A percentile compares a stretch with the other conserved stretches of the same genome.
These are phyloP conservation scores for Pelodiscus sinensis DNA, from an alignment of 2,113 vertebrate genomes.

Conservation along the genomic window DNA sequence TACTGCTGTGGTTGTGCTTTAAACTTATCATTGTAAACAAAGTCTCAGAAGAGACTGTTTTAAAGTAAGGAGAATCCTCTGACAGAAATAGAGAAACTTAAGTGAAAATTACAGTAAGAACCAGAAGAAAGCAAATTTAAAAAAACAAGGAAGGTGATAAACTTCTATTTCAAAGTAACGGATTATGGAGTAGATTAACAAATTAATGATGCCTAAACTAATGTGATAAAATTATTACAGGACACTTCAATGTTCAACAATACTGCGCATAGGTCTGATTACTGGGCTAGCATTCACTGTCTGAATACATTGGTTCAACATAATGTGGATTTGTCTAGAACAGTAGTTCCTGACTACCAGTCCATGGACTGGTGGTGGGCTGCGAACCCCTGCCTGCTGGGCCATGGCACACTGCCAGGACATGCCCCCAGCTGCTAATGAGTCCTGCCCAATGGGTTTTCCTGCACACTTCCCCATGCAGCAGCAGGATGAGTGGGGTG, in stretches of 20 bases:
- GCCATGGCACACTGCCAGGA: too few relatives aligned
- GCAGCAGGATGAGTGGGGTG: too few relatives aligned
- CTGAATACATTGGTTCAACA: not conserved
- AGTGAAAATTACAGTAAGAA: not conserved
- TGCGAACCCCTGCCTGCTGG: too few relatives aligned
- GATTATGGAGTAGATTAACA: not conserved
- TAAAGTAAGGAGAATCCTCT: too few relatives aligned
- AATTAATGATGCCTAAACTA: rapidly evolving
- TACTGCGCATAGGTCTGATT: not conserved
- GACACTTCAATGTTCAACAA: not conserved
- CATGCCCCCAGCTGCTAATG: too few relatives aligned
- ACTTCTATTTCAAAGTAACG: not conserved
- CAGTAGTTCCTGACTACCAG: too few relatives aligned
- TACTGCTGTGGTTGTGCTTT: too few relatives aligned
- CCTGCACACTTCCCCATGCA: too few relatives aligned
- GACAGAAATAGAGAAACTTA: too few relatives aligned
- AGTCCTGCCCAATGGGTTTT: too few relatives aligned
- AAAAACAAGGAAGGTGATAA: not conserved
- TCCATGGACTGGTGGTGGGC: too few relatives aligned
- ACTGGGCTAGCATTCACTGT: not conserved
- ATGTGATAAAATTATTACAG: not conserved
- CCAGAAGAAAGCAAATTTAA: not conserved
- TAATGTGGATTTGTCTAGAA: not conserved
- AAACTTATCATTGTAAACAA: too few relatives aligned
- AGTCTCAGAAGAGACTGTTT: not conserved